These are phyloP conservation scores for Magallana ariakensis DNA, from an alignment of 1,140 invertebrate genomes.

Conservation along the genomic window DNA sequence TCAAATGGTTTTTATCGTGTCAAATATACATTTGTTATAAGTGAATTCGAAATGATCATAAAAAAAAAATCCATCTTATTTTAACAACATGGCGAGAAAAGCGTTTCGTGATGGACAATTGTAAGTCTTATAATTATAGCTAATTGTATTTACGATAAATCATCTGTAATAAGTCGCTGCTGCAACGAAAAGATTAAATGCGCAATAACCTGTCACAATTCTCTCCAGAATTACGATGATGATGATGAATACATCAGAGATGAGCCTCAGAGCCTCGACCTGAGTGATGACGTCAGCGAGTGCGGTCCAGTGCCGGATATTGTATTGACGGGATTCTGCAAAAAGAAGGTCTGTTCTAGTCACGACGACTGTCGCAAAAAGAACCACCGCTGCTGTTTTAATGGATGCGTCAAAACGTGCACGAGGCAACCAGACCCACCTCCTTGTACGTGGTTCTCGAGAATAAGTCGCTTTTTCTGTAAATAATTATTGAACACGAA, in stretches of 20 bases:
- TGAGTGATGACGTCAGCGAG: slow-evolving; percentile 30
- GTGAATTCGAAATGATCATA: no score
- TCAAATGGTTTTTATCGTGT: no score
- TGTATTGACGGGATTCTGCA: slow-evolving; percentile 11
- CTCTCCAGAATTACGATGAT: slow-evolving; percentile 11
- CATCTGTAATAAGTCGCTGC: no score
- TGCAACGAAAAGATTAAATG: no score
- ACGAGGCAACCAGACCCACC: slow-evolving; percentile 44
- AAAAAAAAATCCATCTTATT: no score
- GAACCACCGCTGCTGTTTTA: slow-evolving; percentile 43
- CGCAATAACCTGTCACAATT: background rate
- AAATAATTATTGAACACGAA: background rate
- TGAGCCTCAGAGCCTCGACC: slow-evolving; percentile 24
- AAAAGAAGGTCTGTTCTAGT: slow-evolving; percentile 9
- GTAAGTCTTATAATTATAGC: no score
- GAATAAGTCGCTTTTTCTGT: background rate
- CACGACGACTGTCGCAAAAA: slow-evolving; percentile 38
- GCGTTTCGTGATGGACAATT: no score
- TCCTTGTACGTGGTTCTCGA: background rate
- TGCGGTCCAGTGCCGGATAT: slow-evolving; percentile 41
- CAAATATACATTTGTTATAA: no score
- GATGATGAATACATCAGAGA: slow-evolving; percentile 4
- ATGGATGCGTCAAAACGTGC: slow-evolving; percentile 46
- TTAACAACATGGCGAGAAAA: no score
- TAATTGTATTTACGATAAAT: no score